phyloP scores from a whole-genome alignment of 2,888 invertebrate species.

The Patella ulyssiponensis region DNA sequence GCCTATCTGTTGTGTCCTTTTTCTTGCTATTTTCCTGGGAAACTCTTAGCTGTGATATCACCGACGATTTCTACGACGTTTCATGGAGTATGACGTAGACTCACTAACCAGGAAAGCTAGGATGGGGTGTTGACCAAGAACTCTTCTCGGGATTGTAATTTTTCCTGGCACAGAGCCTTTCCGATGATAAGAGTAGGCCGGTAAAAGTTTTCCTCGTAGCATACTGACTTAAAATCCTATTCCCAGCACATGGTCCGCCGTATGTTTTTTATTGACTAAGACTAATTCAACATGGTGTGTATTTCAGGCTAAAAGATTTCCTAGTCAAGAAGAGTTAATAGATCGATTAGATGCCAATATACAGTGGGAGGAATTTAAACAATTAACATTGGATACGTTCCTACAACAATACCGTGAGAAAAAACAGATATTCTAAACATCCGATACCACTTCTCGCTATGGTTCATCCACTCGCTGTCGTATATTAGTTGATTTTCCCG shows the following conservation, averaged over 20 bases:
- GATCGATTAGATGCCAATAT: slow-evolving; percentile 66
- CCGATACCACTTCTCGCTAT: too few relatives aligned
- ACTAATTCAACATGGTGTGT: neutral
- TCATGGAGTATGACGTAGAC: too few relatives aligned
- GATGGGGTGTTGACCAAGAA: too few relatives aligned
- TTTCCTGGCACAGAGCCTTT: neutral
- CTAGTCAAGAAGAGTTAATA: slow-evolving; percentile 64
- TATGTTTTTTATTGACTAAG: neutral
- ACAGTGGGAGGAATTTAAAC: slow-evolving; percentile 68
- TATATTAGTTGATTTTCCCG: too few relatives aligned
- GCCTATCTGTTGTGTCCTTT: too few relatives aligned
- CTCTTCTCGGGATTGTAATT: too few relatives aligned
- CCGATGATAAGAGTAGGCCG: neutral
- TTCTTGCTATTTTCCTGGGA: too few relatives aligned
- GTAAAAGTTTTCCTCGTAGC: neutral
- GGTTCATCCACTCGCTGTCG: too few relatives aligned
- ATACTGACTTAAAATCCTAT: too few relatives aligned
- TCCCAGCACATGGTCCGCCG: neutral
- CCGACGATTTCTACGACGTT: too few relatives aligned
- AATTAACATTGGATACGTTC: slow-evolving; percentile 57
- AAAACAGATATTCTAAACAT: neutral
- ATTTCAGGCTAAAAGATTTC: slow-evolving; percentile 67
- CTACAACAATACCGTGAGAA: slow-evolving; percentile 34
- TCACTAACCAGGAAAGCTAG: too few relatives aligned
- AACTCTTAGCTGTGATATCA: too few relatives aligned